Evolutionary conservation across 64 coral and sea anemone species (phyloP).

Genomic region (Anthopleura sola): DNA sequence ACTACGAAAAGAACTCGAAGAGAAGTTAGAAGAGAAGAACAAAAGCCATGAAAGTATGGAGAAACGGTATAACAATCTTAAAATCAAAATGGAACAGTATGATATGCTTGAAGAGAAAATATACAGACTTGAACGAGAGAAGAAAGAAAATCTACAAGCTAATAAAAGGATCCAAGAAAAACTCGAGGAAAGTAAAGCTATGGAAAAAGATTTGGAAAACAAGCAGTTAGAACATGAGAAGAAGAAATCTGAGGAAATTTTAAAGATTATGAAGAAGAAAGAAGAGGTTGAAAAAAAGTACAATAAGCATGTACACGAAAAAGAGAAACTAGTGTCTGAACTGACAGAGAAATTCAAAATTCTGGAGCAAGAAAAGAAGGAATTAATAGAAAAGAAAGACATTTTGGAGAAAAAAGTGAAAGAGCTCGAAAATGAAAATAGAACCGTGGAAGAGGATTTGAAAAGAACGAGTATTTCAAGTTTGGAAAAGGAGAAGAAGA

Average conservation of each 20-base stretch:
- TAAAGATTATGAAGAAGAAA: slow-evolving; percentile 28
- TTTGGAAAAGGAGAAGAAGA: slow-evolving; percentile 20
- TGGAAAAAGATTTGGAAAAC: slow-evolving; percentile 30
- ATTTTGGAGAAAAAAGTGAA: slow-evolving; percentile 37
- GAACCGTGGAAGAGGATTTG: slow-evolving; percentile 4
- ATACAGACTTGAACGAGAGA: slow-evolving; percentile 83
- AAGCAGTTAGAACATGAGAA: slow-evolving; percentile 27
- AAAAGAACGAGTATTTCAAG: neutral
- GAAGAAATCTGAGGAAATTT: slow-evolving; percentile 29
- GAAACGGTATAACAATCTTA: slow-evolving; percentile 45
- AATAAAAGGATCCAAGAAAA: slow-evolving; percentile 64
- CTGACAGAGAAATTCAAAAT: slow-evolving; percentile 40
- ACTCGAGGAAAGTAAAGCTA: slow-evolving; percentile 28
- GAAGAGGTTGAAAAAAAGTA: slow-evolving; percentile 45
- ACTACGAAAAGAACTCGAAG: slow-evolving; percentile 53
- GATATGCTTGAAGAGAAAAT: slow-evolving; percentile 83
- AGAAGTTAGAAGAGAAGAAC: slow-evolving; percentile 47
- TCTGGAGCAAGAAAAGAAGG: slow-evolving; percentile 48
- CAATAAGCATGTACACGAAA: slow-evolving; percentile 31
- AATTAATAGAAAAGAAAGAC: slow-evolving; percentile 39
- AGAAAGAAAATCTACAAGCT: slow-evolving; percentile 34
- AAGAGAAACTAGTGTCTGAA: slow-evolving; percentile 53
- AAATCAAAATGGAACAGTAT: slow-evolving; percentile 65
- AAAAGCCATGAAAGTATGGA: slow-evolving; percentile 47
- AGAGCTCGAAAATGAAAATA: slow-evolving; percentile 29